Conservation (phyloP, 35 echinoderm and acorn worm genomes). For the Hemicentrotus pulcherrimus region DNA sequence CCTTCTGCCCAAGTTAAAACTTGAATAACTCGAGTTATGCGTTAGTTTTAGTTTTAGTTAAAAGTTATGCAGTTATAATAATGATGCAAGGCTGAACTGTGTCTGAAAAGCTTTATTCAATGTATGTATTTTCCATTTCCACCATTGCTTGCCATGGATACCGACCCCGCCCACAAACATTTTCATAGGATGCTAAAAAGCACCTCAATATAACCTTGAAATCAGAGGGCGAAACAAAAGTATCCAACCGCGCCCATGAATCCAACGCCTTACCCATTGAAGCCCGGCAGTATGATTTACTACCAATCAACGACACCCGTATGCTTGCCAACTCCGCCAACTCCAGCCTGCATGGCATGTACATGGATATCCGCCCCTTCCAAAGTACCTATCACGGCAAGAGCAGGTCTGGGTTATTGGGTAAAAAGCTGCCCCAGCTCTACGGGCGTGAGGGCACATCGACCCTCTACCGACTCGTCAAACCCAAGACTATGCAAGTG, state of each 20-base stretch:
- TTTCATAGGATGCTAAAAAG: conserved; percentile 38
- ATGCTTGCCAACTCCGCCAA: not conserved
- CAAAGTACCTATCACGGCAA: conserved; percentile 62
- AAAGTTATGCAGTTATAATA: not conserved
- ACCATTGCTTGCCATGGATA: conserved; percentile 11
- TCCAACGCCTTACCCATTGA: conserved; percentile 36
- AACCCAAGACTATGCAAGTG: conserved; percentile 48
- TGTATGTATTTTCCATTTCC: not conserved
- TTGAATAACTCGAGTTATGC: not conserved
- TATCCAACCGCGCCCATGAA: not conserved
- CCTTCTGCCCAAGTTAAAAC: too few relatives aligned
- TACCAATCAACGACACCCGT: conserved; percentile 34
- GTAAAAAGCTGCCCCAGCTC: conserved; percentile 47
- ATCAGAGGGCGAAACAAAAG: not conserved
- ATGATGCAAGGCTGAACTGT: not conserved
- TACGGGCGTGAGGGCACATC: conserved; percentile 39
- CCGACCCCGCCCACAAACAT: not conserved
- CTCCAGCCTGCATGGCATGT: not conserved
- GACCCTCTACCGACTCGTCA: conserved; percentile 49
- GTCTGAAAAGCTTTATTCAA: not conserved
- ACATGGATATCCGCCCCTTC: conserved; percentile 55
- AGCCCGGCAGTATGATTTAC: conserved; percentile 37
- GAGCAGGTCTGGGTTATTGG: conserved; percentile 43
- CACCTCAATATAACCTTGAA: conserved; percentile 50
- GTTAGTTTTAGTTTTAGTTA: not conserved